Evolutionary conservation across 2,113 vertebrate species (phyloP).

Genomic region (chimpanzee (Pan troglodytes)): DNA sequence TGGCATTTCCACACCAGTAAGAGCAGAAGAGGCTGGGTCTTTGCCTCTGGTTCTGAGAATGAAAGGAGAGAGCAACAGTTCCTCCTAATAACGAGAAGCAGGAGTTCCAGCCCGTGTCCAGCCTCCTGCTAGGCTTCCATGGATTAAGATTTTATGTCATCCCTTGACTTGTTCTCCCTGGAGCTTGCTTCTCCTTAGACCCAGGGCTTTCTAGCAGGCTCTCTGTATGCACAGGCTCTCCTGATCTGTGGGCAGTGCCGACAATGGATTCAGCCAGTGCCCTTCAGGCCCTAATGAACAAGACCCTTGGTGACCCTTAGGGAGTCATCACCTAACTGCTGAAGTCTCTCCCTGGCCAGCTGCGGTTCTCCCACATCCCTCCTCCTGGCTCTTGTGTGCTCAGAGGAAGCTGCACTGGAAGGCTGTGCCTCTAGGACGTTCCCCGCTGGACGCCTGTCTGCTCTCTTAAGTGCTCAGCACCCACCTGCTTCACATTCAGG

Average conservation of each 20-base stretch:
- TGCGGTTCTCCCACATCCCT: not conserved
- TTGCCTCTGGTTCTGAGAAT: not conserved
- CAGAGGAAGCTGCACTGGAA: not conserved
- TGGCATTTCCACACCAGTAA: too few species aligned
- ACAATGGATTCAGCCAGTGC: not conserved
- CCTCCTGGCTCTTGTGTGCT: not conserved
- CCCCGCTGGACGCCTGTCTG: accelerated
- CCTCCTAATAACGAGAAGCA: not conserved
- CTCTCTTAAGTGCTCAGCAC: not conserved
- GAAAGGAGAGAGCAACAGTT: not conserved
- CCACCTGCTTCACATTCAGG: slow-evolving; percentile 77
- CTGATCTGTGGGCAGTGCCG: not conserved
- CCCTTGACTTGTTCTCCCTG: not conserved
- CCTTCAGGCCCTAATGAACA: not conserved
- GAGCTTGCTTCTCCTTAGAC: not conserved
- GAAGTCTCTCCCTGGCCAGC: not conserved
- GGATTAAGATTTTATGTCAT: not conserved
- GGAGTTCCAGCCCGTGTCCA: not conserved
- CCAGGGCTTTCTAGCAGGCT: not conserved
- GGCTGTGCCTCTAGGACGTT: not conserved
- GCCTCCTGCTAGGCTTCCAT: not conserved
- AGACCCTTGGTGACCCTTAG: not conserved
- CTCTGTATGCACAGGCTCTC: not conserved
- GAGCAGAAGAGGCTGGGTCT: not conserved
- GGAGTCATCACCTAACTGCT: not conserved